Percentiles rank a stretch among this genome's conserved stretches.
These are phyloP conservation scores for Ceratothoa steindachneri DNA, from an alignment of 2,888 invertebrate species.

Conservation along the genomic window DNA sequence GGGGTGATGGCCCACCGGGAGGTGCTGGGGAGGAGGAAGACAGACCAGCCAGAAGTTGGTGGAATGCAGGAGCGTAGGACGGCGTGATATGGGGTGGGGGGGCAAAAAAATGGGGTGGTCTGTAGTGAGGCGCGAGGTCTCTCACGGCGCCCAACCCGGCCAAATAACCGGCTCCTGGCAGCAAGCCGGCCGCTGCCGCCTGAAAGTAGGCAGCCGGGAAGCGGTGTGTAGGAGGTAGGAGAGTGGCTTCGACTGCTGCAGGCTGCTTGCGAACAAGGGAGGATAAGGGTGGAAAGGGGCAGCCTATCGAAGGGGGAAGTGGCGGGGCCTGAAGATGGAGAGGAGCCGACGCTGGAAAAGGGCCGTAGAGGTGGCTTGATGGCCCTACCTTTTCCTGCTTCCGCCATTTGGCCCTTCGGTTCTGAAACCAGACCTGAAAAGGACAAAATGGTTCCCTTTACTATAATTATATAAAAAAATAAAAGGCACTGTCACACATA, in stretches of 20 bases:
- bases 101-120: not conserved
- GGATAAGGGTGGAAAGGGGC: constrained; percentile 26
- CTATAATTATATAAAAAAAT: no score
- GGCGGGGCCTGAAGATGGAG: constrained; percentile 42
- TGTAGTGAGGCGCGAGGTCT: not conserved
- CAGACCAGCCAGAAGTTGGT: constrained; percentile 20
- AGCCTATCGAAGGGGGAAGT: constrained; percentile 31
- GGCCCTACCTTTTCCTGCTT: constrained; percentile 49
- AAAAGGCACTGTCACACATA: no score
- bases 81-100: not conserved
- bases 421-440: constrained; percentile 49
- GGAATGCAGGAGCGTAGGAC: constrained; percentile 19
- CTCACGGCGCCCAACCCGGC: constrained; percentile 13
- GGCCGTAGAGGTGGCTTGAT: constrained; percentile 44
- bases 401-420: constrained; percentile 48
- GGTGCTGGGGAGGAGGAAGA: not conserved
- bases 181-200: constrained; percentile 27
- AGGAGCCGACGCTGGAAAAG: constrained; percentile 43
- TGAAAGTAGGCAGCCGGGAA: constrained; percentile 35
- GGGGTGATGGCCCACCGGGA: not conserved
- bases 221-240: constrained; percentile 33
- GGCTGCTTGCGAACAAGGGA: constrained; percentile 29
- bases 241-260: constrained; percentile 5
- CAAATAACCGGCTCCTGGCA: constrained; percentile 34
- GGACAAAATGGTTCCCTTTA: not conserved